phyloP scores from a whole-genome alignment of 2,888 invertebrate species.

The Phengaris alcon region DNA sequence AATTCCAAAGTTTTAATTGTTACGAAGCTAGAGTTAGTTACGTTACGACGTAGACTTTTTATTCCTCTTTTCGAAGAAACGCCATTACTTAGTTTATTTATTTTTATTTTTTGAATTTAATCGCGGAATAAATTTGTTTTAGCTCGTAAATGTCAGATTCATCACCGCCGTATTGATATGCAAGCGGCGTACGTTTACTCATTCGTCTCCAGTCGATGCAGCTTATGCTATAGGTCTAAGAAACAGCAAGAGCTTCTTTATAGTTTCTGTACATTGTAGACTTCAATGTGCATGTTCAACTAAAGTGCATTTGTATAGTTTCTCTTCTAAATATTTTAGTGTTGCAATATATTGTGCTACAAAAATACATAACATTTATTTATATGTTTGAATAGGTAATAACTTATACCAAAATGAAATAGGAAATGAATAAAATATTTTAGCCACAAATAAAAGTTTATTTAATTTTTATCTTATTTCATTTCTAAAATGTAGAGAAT shows the following conservation, averaged over 20 bases:
- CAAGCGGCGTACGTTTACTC: constrained; percentile 19
- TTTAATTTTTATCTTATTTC: no score
- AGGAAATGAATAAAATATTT: no score
- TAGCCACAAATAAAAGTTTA: no score
- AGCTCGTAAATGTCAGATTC: constrained; percentile 20
- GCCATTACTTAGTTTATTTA: constrained; percentile 10
- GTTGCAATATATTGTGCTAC: no score
- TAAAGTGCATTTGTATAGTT: no score
- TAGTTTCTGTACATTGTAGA: background rate
- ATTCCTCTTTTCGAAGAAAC: constrained; percentile 2
- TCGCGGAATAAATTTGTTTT: constrained; percentile 10
- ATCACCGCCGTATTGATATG: constrained; percentile 22
- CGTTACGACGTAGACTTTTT: background rate
- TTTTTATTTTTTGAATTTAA: constrained; percentile 22
- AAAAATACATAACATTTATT: no score
- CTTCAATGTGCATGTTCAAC: no score
- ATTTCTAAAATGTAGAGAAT: no score
- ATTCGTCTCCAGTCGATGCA: constrained; percentile 19
- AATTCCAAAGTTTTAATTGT: background rate
- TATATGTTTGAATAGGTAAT: no score
- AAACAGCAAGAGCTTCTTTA: background rate
- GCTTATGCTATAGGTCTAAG: background rate
- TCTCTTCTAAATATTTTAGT: no score
- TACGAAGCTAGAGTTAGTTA: background rate
- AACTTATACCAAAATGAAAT: no score